Conservation (phyloP, 2,888 invertebrate species). For the Amphipoea oculea region DNA sequence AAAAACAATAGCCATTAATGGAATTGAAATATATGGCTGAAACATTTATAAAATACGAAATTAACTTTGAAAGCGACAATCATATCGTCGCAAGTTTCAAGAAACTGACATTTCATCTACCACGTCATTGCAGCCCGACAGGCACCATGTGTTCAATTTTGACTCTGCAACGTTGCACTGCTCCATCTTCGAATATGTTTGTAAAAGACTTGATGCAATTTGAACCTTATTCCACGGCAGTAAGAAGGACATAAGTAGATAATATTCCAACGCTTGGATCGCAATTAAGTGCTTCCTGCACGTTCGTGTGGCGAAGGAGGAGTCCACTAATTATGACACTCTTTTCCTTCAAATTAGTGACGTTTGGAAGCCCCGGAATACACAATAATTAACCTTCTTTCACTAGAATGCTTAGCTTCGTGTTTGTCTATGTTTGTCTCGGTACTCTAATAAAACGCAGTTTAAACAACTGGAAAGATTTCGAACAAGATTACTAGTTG, state of each 20-base stretch:
- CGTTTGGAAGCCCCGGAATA: slow-evolving; percentile 55
- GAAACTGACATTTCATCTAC: slow-evolving; percentile 74
- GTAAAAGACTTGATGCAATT: slow-evolving; percentile 42
- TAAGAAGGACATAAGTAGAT: slow-evolving; percentile 50
- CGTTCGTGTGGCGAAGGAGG: slow-evolving; percentile 72
- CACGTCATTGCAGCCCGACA: slow-evolving; percentile 70
- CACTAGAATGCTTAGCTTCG: slow-evolving; percentile 36
- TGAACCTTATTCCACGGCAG: slow-evolving; percentile 58
- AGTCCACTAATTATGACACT: slow-evolving; percentile 79
- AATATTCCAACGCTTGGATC: slow-evolving; percentile 68
- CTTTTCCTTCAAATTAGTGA: slow-evolving; percentile 70
- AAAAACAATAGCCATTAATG: slow-evolving; percentile 50
- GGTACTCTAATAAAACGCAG: slow-evolving; percentile 22
- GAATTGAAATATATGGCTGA: slow-evolving; percentile 39
- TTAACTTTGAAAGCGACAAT: slow-evolving; percentile 11
- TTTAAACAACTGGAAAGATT: slow-evolving; percentile 45
- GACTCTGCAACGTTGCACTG: slow-evolving; percentile 70
- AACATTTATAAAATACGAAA: not conserved
- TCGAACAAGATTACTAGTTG: slow-evolving; percentile 26
- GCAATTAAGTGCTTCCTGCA: slow-evolving; percentile 80
- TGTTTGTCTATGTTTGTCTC: slow-evolving; percentile 21
- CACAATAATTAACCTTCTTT: slow-evolving; percentile 60
- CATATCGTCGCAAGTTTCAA: slow-evolving; percentile 16
- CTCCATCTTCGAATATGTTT: slow-evolving; percentile 33
- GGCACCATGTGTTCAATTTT: slow-evolving; percentile 80